A percentile compares a stretch with the other conserved stretches of the same genome.
Evolutionary conservation across 2,888 invertebrate species (phyloP).

Genomic region (Exocentrus adspersus): DNA sequence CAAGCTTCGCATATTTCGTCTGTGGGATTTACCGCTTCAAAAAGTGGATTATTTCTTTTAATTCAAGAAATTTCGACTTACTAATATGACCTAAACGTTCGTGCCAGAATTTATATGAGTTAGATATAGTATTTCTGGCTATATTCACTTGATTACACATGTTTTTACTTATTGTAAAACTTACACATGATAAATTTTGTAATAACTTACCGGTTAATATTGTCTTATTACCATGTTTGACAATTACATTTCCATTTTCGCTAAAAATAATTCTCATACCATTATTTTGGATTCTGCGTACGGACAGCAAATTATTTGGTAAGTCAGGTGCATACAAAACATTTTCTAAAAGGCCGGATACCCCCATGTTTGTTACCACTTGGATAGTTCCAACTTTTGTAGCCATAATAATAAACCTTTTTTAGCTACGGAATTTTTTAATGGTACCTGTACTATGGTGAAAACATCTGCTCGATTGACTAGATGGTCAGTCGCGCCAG

Average conservation of each 20-base stretch:
- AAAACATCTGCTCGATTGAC: slow-evolving; percentile 34
- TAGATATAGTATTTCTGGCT: too few species aligned
- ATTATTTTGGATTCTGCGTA: slow-evolving; percentile 39
- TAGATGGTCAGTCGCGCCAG: slow-evolving; percentile 28
- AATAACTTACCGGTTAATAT: slow-evolving; percentile 46
- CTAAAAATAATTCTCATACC: slow-evolving; percentile 51
- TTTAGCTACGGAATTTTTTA: slow-evolving; percentile 29
- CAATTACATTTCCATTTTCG: slow-evolving; percentile 45
- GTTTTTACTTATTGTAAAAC: slow-evolving; percentile 30
- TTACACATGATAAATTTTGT: slow-evolving; percentile 44
- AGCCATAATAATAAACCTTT: slow-evolving; percentile 16
- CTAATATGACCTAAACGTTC: slow-evolving; percentile 25
- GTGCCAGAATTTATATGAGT: slow-evolving; percentile 11
- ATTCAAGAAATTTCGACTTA: slow-evolving; percentile 15
- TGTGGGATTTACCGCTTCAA: neutral
- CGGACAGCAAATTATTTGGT: slow-evolving; percentile 53
- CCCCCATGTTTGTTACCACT: slow-evolving; percentile 48
- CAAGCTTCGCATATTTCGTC: neutral
- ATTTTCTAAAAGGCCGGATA: slow-evolving; percentile 38
- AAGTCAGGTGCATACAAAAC: slow-evolving; percentile 53
- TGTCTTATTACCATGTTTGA: slow-evolving; percentile 39
- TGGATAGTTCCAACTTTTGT: slow-evolving; percentile 36
- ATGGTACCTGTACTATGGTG: slow-evolving; percentile 41
- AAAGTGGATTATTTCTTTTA: neutral
- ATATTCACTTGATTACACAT: slow-evolving; percentile 6